phyloP scores from a whole-genome alignment of 2,888 invertebrate species.

The Diaperis boleti region DNA sequence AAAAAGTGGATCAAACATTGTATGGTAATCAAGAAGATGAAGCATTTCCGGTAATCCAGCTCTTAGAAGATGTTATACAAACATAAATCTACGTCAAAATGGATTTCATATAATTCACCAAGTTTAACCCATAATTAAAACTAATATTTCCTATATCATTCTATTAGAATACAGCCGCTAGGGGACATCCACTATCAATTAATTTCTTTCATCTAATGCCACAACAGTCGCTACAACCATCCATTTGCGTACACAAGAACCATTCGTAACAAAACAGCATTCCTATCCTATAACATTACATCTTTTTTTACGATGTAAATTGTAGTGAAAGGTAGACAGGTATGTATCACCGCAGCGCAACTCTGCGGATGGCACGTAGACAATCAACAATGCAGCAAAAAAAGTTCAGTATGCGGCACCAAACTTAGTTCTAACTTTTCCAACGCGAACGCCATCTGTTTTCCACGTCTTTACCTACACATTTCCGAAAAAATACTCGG shows the following conservation, averaged over 20 bases:
- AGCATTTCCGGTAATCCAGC: conserved; percentile 39
- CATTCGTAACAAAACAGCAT: conserved; percentile 18
- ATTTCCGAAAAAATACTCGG: conserved; percentile 9
- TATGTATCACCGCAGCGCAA: conserved; percentile 9
- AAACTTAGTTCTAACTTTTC: conserved; percentile 8
- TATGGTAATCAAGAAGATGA: conserved; percentile 46
- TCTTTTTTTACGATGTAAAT: conserved; percentile 10
- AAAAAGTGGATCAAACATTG: conserved; percentile 47
- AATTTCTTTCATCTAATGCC: conserved; percentile 12
- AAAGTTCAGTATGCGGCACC: neutral
- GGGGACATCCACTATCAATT: conserved; percentile 3
- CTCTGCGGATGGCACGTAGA: conserved; percentile 32
- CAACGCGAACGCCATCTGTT: conserved; percentile 22
- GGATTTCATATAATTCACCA: neutral
- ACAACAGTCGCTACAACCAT: conserved; percentile 2
- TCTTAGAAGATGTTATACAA: conserved; percentile 4
- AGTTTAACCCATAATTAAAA: conserved; percentile 1
- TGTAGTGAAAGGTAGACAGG: conserved; percentile 28
- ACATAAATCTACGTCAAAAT: conserved; percentile 7
- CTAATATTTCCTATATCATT: conserved; percentile 7
- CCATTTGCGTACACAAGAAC: conserved; percentile 14
- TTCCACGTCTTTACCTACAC: neutral
- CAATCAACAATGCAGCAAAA: conserved; percentile 27
- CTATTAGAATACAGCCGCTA: conserved; percentile 1
- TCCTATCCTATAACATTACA: conserved; percentile 20